Conservation (phyloP, 2,113 vertebrate genomes). For the Halcyon senegalensis region DNA sequence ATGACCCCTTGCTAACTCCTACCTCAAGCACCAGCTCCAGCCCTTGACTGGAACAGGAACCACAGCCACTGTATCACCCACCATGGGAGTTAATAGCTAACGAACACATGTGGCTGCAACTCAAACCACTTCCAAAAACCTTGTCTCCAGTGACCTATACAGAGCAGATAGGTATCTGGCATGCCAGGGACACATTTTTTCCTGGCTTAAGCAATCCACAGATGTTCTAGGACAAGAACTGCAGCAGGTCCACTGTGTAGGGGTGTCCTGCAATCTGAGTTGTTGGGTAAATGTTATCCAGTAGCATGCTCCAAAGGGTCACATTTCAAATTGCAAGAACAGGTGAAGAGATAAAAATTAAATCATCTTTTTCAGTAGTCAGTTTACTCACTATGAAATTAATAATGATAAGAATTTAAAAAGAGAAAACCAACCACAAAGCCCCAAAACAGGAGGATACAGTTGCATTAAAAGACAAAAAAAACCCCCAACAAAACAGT, state of each 20-base stretch:
- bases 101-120: rapidly evolving
- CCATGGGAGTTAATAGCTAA: neutral
- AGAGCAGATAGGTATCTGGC: neutral
- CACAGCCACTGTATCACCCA: neutral
- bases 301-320: neutral
- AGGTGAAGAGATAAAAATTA: neutral
- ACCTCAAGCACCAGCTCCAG: neutral
- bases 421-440: neutral
- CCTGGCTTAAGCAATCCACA: neutral
- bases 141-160: neutral
- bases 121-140: neutral
- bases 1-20: neutral
- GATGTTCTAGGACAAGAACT: neutral
- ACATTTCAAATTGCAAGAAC: neutral
- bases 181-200: neutral
- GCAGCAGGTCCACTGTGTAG: neutral
- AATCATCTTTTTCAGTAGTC: neutral
- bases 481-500: neutral
- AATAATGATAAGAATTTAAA: neutral
- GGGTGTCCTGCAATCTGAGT: neutral
- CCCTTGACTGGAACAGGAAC: neutral
- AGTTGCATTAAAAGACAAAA: neutral
- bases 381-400: neutral
- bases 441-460: neutral
- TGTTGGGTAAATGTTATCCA: neutral